Evolutionary conservation across 2,113 vertebrate genomes (phyloP), one percentile per base, ranked within the genome.

Genomic region (Smithornis capensis): DNA sequence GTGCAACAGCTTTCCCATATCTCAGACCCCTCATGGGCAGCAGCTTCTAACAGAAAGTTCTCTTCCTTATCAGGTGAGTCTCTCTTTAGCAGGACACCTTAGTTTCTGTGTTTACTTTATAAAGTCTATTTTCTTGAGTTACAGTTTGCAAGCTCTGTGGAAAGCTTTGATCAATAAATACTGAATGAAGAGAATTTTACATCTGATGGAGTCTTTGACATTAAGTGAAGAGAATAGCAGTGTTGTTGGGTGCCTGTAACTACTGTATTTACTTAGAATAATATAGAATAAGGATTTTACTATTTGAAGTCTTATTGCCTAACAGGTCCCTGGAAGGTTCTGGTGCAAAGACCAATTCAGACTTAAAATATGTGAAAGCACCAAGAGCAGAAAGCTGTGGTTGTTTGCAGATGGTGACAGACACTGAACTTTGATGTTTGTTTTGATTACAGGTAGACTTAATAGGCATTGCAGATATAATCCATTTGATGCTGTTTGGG

Each of bases 371-470:
- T 63, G 19, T 57, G 19, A 53, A 90, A 74, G 21, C 53, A 37
- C 10, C 27, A 38, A 27, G 17, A 42, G 47, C 7, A 64, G 44
- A 29, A 44, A 67, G 35, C 40, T 67, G 50, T 5, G 47, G 16
- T 35, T 45, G 35, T 42, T 28, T 77, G 71, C 63, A 52, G 63
- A 44, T 45, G 23, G 12, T 35, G 33, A 53, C 29, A 33, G 65
- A 40, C 31, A n/a, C 6, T 93, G 24, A 93, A 50, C 25, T 53
- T 79, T 42, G 35, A 24, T 59, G 28, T 82, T 50, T 96, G 67
- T 94, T 97, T 70, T 97, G 82, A 44, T 97, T 98, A 60, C 98
- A 99, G 98, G 97, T 98, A 21, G 98, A 99, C 95, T 97, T 99
- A 91, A 91, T 98, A 96, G 98, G 98, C 44, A 94, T 99, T 96